Conservation (phyloP, 2,797 vertebrate genomes). For the Phrynocephalus guinanensis region DNA sequence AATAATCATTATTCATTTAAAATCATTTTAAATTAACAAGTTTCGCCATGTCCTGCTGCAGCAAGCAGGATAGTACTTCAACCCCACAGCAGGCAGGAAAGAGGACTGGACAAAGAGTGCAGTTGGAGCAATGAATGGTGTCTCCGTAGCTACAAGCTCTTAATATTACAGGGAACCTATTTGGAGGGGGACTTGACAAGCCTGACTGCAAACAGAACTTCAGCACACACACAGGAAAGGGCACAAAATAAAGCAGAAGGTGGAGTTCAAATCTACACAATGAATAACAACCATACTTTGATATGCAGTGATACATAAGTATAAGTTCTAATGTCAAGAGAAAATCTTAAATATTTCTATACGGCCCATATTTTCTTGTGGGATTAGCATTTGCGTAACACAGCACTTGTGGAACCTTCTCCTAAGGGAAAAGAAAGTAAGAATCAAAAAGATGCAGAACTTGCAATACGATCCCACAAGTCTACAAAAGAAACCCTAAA, state of each 20-base stretch:
- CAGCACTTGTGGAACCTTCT: background rate
- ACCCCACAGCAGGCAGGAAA: background rate
- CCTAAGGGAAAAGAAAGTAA: slow-evolving; percentile 2
- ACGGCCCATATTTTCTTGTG: background rate
- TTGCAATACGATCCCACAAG: slow-evolving; percentile 2
- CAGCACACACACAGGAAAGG: background rate
- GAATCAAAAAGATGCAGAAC: background rate
- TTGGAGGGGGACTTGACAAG: background rate
- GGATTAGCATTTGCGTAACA: background rate
- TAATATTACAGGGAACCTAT: background rate
- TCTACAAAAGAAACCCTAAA: slow-evolving; percentile 5
- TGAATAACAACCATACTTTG: background rate
- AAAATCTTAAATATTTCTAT: background rate
- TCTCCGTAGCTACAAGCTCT: background rate
- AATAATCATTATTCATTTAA: too few relatives aligned
- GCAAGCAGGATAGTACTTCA: background rate
- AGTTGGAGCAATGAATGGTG: background rate
- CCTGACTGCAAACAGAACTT: background rate
- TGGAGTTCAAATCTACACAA: background rate
- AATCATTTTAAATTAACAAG: too few relatives aligned
- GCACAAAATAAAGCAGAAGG: background rate
- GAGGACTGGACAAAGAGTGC: background rate
- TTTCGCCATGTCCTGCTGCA: background rate
- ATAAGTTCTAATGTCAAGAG: background rate
- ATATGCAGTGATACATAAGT: background rate